Evolutionary conservation across 2,888 invertebrate species (phyloP).

Genomic region (Iselma pallidipennis): DNA sequence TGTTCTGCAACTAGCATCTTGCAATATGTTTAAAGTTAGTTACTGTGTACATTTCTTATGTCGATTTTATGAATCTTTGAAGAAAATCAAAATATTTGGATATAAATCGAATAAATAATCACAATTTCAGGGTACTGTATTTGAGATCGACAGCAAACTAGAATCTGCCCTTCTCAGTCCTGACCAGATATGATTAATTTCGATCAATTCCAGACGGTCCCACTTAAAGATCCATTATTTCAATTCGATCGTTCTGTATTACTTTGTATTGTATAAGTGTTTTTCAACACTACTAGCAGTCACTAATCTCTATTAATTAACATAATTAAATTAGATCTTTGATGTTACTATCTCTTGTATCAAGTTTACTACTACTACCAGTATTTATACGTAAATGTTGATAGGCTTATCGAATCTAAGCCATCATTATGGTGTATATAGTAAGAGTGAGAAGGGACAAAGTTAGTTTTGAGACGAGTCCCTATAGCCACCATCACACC

Average conservation of each 20-base stretch:
- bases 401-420: slow-evolving; percentile 18
- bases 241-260: too few species aligned
- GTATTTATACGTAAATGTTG: too few species aligned
- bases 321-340: background rate
- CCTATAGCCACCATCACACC: slow-evolving; percentile 30
- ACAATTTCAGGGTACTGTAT: background rate
- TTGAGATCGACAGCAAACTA: too few species aligned
- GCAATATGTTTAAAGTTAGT: background rate
- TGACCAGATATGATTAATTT: too few species aligned
- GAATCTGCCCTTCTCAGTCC: too few species aligned
- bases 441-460: background rate
- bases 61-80: background rate
- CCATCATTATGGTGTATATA: slow-evolving; percentile 14
- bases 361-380: background rate
- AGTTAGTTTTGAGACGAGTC: slow-evolving; percentile 13
- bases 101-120: too few species aligned
- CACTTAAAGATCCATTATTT: too few species aligned
- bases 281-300: too few species aligned
- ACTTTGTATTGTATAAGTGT: too few species aligned
- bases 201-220: too few species aligned
- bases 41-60: too few species aligned
- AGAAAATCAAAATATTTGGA: background rate
- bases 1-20: background rate
- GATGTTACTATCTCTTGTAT: background rate
- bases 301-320: background rate